A percentile compares a stretch with the other conserved stretches of the same genome.
phyloP scores from a whole-genome alignment of 2,888 invertebrate species.

The Peribatodes rhomboidaria region DNA sequence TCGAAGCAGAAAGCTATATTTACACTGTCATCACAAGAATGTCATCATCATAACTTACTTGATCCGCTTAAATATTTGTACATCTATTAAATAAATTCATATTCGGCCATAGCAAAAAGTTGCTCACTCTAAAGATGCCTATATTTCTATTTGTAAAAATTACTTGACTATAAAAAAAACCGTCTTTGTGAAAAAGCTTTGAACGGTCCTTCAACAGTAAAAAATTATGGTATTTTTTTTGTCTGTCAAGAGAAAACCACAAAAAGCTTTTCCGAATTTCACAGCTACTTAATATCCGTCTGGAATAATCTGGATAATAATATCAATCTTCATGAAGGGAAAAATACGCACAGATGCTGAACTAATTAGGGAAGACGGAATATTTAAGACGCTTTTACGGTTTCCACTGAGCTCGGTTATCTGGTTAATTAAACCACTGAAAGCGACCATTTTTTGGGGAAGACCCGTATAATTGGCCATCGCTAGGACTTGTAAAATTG shows the following conservation, averaged over 20 bases:
- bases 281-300: not conserved
- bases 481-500: not conserved
- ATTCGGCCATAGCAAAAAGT: too few relatives aligned
- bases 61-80: too few relatives aligned
- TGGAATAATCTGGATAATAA: not conserved
- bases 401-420: conserved; percentile 7
- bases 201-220: too few relatives aligned
- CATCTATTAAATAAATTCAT: too few relatives aligned
- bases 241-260: not conserved
- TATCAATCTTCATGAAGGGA: not conserved
- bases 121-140: too few relatives aligned
- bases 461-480: conserved; percentile 12
- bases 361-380: conserved; percentile 22
- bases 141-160: too few relatives aligned
- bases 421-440: conserved; percentile 21
- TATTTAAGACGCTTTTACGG: conserved; percentile 18
- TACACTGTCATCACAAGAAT: too few relatives aligned
- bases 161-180: too few relatives aligned
- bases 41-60: too few relatives aligned
- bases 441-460: conserved; percentile 12
- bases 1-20: too few relatives aligned
- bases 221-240: not conserved
- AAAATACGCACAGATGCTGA: not conserved
- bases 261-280: not conserved
- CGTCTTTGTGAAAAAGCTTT: too few relatives aligned